Evolutionary conservation across 2,888 invertebrate species (phyloP).

Genomic region (Caenorhabditis angaria): DNA sequence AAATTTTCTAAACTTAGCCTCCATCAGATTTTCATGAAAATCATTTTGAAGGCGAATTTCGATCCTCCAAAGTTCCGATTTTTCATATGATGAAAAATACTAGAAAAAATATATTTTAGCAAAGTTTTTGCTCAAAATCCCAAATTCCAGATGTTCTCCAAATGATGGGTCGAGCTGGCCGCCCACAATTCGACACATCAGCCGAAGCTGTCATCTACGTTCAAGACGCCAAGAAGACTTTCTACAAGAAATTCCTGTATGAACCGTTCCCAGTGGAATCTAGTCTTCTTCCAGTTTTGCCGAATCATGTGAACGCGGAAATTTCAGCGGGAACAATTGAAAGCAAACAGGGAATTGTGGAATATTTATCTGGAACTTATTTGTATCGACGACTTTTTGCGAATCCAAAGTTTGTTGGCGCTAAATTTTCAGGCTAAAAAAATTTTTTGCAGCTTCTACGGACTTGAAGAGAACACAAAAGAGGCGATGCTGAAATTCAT

Average conservation of each 20-base stretch:
- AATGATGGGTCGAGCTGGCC: constrained; percentile 99
- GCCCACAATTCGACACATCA: constrained; percentile 94
- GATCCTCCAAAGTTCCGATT: background rate
- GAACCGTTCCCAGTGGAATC: constrained; percentile 99
- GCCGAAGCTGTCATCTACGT: constrained; percentile 80
- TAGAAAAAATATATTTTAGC: too few species aligned
- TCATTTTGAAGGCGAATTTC: background rate
- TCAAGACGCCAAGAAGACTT: constrained; percentile 91
- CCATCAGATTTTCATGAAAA: too few species aligned
- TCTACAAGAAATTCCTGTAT: constrained; percentile 97
- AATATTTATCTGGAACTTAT: constrained; percentile 98
- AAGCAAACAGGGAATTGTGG: constrained; percentile 79
- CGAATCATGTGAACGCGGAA: constrained; percentile 97
- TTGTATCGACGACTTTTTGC: constrained; percentile 90
- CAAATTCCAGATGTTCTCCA: constrained; percentile 85
- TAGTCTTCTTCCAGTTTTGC: constrained; percentile 86
- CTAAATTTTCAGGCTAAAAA: background rate
- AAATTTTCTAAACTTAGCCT: background rate
- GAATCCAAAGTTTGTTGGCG: constrained; percentile 79
- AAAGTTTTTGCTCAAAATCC: too few species aligned
- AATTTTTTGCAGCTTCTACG: constrained; percentile 79
- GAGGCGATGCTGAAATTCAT: constrained; percentile 78
- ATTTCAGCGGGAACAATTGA: constrained; percentile 90
- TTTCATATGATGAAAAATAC: constrained; percentile 4
- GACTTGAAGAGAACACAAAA: constrained; percentile 79